These are phyloP conservation scores for Tipula confusa DNA, from an alignment of 2,888 invertebrate genomes.

Conservation along the genomic window DNA sequence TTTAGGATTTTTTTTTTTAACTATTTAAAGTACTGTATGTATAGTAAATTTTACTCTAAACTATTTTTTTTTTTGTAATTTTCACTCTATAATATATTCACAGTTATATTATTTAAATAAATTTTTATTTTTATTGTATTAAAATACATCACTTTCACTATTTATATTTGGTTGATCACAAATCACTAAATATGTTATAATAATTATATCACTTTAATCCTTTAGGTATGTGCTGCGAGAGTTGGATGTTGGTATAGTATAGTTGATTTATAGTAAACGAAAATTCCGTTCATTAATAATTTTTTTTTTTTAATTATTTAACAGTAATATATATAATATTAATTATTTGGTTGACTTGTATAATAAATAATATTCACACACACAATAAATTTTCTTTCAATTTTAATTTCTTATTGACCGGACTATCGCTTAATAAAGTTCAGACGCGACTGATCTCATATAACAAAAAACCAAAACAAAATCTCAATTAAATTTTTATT, in stretches of 20 bases:
- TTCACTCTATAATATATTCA: not conserved
- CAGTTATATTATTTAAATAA: not conserved
- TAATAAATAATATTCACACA: not conserved
- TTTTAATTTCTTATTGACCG: not conserved
- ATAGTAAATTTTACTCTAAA: not conserved
- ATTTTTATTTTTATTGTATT: not conserved
- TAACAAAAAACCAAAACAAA: constrained; percentile 3
- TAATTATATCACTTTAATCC: constrained; percentile 25
- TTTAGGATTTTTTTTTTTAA: not conserved
- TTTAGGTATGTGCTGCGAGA: not conserved
- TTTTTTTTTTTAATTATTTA: not conserved
- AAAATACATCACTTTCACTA: constrained; percentile 25
- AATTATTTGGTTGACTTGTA: not conserved
- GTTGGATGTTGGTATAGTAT: not conserved
- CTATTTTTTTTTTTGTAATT: not conserved
- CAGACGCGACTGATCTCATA: constrained; percentile 28
- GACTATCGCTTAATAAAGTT: constrained; percentile 29
- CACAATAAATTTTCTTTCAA: not conserved
- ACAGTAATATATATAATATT: not conserved
- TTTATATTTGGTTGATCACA: not conserved
- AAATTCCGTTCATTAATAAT: constrained; percentile 20
- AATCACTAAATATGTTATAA: not conserved
- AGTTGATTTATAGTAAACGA: constrained; percentile 9
- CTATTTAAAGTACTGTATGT: not conserved
- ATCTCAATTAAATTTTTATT: constrained; percentile 20